Percentiles rank a stretch among this genome's conserved stretches.
Conservation (phyloP, 2,113 vertebrate genomes). For the Larimichthys crocea region DNA sequence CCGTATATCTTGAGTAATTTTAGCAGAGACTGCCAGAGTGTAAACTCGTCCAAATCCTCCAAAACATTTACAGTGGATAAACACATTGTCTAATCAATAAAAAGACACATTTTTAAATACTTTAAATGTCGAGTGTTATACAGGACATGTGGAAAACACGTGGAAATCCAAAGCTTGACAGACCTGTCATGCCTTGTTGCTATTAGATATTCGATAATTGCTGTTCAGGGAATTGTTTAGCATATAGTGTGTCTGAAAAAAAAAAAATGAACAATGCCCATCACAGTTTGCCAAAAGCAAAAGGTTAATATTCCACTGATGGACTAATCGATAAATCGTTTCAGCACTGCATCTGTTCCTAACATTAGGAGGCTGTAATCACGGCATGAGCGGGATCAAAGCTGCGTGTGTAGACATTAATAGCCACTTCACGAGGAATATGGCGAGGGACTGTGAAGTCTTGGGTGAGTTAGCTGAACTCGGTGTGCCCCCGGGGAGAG, state of each 20-base stretch:
- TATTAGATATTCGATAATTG: neutral
- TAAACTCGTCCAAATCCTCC: neutral
- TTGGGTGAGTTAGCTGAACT: slow-evolving; percentile 37
- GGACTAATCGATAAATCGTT: neutral
- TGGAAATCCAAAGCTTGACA: neutral
- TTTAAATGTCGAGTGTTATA: neutral
- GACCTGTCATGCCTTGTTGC: neutral
- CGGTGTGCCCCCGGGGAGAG: slow-evolving; percentile 17
- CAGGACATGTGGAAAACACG: too few relatives aligned
- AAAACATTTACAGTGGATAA: neutral
- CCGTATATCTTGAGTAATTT: too few relatives aligned
- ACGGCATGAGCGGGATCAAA: neutral
- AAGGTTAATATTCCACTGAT: neutral
- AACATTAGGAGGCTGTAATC: neutral
- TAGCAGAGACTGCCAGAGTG: neutral
- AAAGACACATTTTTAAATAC: neutral
- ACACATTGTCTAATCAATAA: neutral
- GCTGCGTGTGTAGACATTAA: slow-evolving; percentile 1
- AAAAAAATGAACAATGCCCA: neutral
- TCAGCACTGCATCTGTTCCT: neutral
- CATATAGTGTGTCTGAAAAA: neutral
- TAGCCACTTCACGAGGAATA: slow-evolving; percentile 10
- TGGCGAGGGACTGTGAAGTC: slow-evolving; percentile 22
- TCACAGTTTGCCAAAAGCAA: neutral
- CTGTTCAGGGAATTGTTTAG: neutral